Base-by-base conservation (phyloP, 2,888 invertebrate species). In the Muschampia staudingeri region DNA sequence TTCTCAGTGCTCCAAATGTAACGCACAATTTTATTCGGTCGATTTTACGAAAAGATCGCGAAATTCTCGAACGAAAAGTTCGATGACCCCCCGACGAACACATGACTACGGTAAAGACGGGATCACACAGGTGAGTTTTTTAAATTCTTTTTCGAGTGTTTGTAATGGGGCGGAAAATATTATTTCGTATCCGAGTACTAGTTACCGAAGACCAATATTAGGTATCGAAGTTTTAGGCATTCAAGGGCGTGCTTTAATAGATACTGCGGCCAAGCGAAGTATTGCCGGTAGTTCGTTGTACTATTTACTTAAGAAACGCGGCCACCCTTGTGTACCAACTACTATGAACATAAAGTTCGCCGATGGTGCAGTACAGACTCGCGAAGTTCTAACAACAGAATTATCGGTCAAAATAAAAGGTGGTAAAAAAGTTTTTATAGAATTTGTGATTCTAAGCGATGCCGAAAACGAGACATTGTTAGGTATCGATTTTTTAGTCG, bases 151-250 rank as follows among this genome's bases (percentile, higher is more conserved):
- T 14, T 52, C 52, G 52, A 52, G 52, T 52, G 52, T n/a, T 52
- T 52, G 52, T 52, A 52, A 52, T n/a, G 52, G 52, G 52, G 52
- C 52, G 52, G 52, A 52, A 52, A 52, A 61, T 61, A 61, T 9
- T 61, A 19, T 61, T 61, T 61, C 61, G 7, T 19, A 61, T 61
- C 61, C 61, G 19, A 52, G 16, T 52, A 52, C 14, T n/a, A 14
- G 52, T 14, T 52, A 16, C 5, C 61, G 61, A n/a, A 61, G 61
- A 19, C 61, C 61, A 19, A 61, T 61, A n/a, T 61, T 61, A 61
- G 25, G 25, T 19, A 61, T 61, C 5, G 25, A 61, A 19, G 25
- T 61, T 61, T n/a, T 61, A 61, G 61, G 61, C 2, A n/a, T 19
- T 2, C 61, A 19, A 19, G 61, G 25, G 9, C 9, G 19, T 9